A percentile compares a stretch with the other conserved stretches of the same genome.
Conservation (phyloP, 2,797 vertebrate species). For the Cercopithecus petaurista region DNA sequence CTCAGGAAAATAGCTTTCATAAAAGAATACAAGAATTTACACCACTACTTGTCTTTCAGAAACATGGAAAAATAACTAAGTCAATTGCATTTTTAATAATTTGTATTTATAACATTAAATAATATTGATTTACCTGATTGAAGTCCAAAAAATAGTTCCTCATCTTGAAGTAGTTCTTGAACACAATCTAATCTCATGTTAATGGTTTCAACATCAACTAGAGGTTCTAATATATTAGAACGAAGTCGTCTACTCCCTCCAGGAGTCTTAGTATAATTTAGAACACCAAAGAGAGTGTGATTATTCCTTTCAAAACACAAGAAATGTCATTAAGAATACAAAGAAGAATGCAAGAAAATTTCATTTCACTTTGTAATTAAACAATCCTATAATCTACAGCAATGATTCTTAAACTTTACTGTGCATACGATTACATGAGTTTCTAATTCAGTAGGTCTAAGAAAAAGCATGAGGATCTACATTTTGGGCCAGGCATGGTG, state of each 20-base stretch:
- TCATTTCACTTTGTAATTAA: constrained; percentile 38
- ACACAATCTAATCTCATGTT: constrained; percentile 93
- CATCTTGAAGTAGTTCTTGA: constrained; percentile 94
- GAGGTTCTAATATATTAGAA: constrained; percentile 96
- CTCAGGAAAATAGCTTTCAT: not conserved
- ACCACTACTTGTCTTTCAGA: not conserved
- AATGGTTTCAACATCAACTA: constrained; percentile 93
- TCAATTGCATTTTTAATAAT: not conserved
- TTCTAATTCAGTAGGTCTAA: not conserved
- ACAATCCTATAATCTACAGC: constrained; percentile 21
- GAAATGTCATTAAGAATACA: constrained; percentile 54
- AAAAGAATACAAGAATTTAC: not conserved
- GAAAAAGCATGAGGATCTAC: not conserved
- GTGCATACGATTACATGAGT: not conserved
- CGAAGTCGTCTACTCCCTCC: constrained; percentile 94
- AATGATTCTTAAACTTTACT: constrained; percentile 17
- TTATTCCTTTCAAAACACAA: constrained; percentile 87
- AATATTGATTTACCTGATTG: constrained; percentile 89
- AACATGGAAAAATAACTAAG: not conserved
- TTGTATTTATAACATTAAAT: constrained; percentile 20
- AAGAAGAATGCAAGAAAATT: constrained; percentile 12
- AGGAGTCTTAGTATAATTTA: constrained; percentile 96
- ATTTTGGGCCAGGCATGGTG: not conserved
- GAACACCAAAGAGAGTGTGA: constrained; percentile 94
- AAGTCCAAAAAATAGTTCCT: constrained; percentile 95